Evolutionary conservation across 2,888 invertebrate genomes (phyloP), one percentile per base, ranked within the genome.

Genomic region (Tyria jacobaeae): DNA sequence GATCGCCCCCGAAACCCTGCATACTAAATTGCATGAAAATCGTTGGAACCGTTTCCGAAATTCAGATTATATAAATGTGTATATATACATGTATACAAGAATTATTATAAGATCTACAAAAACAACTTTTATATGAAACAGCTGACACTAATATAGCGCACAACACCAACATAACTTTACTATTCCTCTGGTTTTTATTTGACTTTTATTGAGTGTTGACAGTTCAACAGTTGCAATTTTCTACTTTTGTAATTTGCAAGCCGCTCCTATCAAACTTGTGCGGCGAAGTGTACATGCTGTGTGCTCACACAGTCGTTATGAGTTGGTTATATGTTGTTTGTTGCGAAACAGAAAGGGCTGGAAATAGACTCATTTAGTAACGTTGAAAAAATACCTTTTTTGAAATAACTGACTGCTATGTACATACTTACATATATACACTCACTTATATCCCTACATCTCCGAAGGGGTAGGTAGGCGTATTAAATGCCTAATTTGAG

Each of bases 241-340:
- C 63, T 68, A 70, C 77, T 75, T 66, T 60, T 68, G 70, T 70
- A 75, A 79, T 78, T 80, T 75, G 67, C 73, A 67, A 66, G 53
- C 70, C 60, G 59, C 75, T 70, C 73, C 70, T 61, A 52, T 51
- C 15, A 50, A 63, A 58, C 48, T 49, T 63, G 44, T 48, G 48
- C 37, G 59, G 59, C 15, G 44, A 17, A 17, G 34, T 25, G 44
- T 55, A 37, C 47, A 27, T 15, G 27, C 17, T 3, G n/a, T n/a
- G n/a, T n/a, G 15, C 24, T 21, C 15, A 50, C 39, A 49, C 37
- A 49, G 49, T 25, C 41, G 51, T 51, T 39, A 3, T 31, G 15
- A 51, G 21, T 58, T 44, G n/a, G 41, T 34, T 34, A 34, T 17
- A 17, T 27, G 39, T 57, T 57, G 51, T 51, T 49, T 27, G 49